Base-by-base conservation (phyloP, 2,888 invertebrate species). In the Spatulosminthurus flaviceps region DNA sequence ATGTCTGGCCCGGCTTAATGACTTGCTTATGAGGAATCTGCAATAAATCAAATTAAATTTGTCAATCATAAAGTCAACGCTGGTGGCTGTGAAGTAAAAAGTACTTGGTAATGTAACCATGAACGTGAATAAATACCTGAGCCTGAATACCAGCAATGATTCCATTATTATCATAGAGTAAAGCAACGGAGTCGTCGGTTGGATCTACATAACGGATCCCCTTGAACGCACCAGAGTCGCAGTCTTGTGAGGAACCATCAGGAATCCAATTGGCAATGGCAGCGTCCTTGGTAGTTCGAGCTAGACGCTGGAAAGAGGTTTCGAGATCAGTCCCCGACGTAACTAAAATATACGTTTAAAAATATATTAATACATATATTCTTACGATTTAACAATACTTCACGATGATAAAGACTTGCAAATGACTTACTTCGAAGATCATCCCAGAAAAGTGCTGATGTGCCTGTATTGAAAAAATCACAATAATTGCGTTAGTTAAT, bases 111-210 rank as follows among this genome's bases (percentile, higher is more conserved):
- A n/a, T n/a, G n/a, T n/a, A n/a, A n/a, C n/a, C n/a, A 34, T 9
- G 34, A 34, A 34, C 4, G 34, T 34, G 34, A 34, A 34, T 34
- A 34, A 34, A 9, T 51, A 51, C 51, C 51, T 73, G 73, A 73
- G 73, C 73, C 61, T 84, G 84, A 34, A 84, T 78, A 74, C 84
- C 84, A 78, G 84, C 82, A 72, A 84, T 82, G 24, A 78, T 69
- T 66, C 84, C 83, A 70, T 83, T 81, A 0, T 21, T 29, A 61
- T 83, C 82, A 26, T 43, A 82, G 16, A 83, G 76, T 41, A 82
- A 71, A 41, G 74, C 81, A n/a, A 83, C 81, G 9, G 73, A 73
- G 21, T 73, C 61, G n/a, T 73, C 73, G 16, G 1, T 26, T 9
- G 73, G 22, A n/a, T 73, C 73, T 0, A 60, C 73, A 61, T 73